Base-by-base conservation (phyloP, 2,797 vertebrate genomes). In the Nyctibius grandis region DNA sequence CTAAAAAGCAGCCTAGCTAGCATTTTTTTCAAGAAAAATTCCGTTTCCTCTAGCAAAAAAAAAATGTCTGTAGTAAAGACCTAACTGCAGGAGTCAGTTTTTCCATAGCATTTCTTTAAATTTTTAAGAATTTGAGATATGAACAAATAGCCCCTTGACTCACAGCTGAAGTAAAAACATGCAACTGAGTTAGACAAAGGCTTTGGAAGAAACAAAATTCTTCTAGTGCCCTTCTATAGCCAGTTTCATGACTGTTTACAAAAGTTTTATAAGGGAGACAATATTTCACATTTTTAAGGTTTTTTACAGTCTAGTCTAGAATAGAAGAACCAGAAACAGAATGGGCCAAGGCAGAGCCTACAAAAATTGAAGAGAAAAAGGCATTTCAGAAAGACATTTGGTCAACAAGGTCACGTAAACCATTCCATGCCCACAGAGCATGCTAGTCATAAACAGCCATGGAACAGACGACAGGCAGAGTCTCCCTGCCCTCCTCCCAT, bases 141-240 rank as follows among this genome's bases (percentile, higher is more conserved):
- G 3, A 95, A 83, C 59, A 92, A 92, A 92, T 48, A 77, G 57
- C 45, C 56, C 73, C 76, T 77, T 93, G 45, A 95, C 72, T 95
- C 19, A 6, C 47, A 91, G 36, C 47, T 93, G 45, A 76, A 92
- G 44, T 76, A 48, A 92, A 87, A 93, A 45, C 38, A 84, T 8
- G 33, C 40, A 84, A 8, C 47, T 5, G 6, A 60, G 12, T 59
- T 45, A 79, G 48, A 80, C 84, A 88, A 83, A 91, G 28, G 16
- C 65, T 89, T 84, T 33, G 33, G 29, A 77, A 56, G 61, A 89
- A 85, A 83, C n/a, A 77, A 82, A 92, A 56, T 42, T 51, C 22
- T 89, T 76, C 47, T n/a, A 63, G 28, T 22, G 29, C 50, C 76
- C 44, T 96, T 68, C 83, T 33, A 83, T 34, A 88, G 85, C 15